phyloP scores from a whole-genome alignment of 1,140 invertebrate species.

The Whitmania pigra region DNA sequence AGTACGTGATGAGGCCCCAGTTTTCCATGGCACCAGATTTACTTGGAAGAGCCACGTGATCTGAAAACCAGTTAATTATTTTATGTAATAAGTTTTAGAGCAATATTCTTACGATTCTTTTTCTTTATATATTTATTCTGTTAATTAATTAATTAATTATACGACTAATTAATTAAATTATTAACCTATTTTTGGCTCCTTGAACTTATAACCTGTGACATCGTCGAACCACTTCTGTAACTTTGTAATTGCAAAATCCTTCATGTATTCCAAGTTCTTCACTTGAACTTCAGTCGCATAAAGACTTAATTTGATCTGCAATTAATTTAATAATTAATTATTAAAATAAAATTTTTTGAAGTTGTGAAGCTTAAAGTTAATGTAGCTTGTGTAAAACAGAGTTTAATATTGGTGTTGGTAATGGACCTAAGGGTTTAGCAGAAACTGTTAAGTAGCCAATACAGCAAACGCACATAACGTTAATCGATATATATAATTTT shows the following conservation, averaged over 20 bases:
- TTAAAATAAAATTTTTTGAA: no score
- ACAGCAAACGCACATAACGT: no score
- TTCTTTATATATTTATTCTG: background rate
- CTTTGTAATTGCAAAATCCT: background rate
- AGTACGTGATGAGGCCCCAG: constrained; percentile 22
- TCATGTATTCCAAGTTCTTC: background rate
- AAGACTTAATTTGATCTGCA: background rate
- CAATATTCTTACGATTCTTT: background rate
- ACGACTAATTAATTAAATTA: background rate
- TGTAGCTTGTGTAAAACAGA: no score
- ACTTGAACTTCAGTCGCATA: background rate
- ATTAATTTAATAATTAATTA: no score
- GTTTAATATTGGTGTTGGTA: no score
- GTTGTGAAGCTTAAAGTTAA: no score
- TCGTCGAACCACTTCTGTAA: constrained; percentile 13
- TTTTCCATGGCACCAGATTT: constrained; percentile 22
- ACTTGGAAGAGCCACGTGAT: constrained; percentile 21
- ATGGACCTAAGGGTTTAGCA: no score
- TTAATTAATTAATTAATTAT: background rate
- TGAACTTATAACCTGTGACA: background rate
- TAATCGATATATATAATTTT: no score
- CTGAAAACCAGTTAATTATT: constrained; percentile 8
- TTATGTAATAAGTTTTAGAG: background rate
- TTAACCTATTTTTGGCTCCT: constrained; percentile 7
- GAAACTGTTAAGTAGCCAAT: no score